phyloP scores from a whole-genome alignment of 2,113 vertebrate species.

The Prietella phreatophila region DNA sequence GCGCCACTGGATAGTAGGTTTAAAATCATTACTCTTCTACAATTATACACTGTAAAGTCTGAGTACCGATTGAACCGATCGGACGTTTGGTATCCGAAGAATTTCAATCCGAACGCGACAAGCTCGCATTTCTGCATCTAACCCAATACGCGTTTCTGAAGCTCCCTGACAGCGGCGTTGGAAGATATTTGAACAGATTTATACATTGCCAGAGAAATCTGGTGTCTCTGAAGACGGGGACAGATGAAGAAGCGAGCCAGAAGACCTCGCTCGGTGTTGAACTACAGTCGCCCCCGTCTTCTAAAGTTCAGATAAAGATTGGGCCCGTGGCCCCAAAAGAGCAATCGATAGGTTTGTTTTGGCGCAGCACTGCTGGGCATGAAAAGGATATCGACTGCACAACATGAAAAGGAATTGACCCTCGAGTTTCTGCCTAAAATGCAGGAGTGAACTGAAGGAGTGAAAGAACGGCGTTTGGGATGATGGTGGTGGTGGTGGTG shows the following conservation, averaged over 20 bases:
- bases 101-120: neutral
- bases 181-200: neutral
- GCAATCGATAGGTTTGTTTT: constrained; percentile 53
- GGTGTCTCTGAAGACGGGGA: constrained; percentile 46
- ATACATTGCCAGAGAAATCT: constrained; percentile 47
- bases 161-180: neutral
- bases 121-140: neutral
- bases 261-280: constrained; percentile 23
- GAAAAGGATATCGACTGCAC: constrained; percentile 50
- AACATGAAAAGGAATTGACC: constrained; percentile 53
- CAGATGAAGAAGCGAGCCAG: neutral
- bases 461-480: constrained; percentile 7
- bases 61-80: neutral
- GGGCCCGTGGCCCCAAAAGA: constrained; percentile 28
- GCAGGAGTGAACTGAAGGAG: constrained; percentile 5
- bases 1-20: neutral
- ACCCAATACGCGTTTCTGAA: neutral
- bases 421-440: constrained; percentile 43
- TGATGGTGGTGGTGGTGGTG: neutral
- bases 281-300: constrained; percentile 19
- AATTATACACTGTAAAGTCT: neutral
- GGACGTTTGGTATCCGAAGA: neutral
- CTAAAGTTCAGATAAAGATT: constrained; percentile 48
- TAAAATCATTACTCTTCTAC: neutral
- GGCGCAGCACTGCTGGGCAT: constrained; percentile 42